A percentile compares a stretch with the other conserved stretches of the same genome.
phyloP scores from a whole-genome alignment of 2,113 vertebrate genomes.

The Coptodon bakossiorum region DNA sequence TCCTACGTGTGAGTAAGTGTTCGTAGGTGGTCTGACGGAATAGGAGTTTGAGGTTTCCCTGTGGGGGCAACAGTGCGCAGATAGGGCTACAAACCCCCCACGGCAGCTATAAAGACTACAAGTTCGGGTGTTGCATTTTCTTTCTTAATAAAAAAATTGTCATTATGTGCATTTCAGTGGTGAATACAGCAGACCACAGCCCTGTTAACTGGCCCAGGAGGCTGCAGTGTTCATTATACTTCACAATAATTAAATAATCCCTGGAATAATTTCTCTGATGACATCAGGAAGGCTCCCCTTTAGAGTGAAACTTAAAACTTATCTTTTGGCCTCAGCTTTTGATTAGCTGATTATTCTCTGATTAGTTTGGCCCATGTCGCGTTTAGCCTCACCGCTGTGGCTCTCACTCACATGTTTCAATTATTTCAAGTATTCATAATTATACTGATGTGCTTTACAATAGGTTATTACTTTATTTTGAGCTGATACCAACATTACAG shows the following conservation, averaged over 20 bases:
- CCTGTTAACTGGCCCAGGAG: neutral
- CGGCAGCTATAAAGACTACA: neutral
- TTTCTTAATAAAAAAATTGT: neutral
- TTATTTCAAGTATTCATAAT: neutral
- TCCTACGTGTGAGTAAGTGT: neutral
- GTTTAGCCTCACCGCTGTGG: neutral
- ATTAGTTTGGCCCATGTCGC: neutral
- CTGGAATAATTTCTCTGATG: neutral
- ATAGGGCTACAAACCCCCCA: neutral
- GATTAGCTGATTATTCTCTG: neutral
- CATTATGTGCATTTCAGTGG: neutral
- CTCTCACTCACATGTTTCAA: neutral
- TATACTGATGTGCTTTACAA: neutral
- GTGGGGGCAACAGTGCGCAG: neutral
- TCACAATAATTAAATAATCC: neutral
- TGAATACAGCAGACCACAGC: neutral
- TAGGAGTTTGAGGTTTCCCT: neutral
- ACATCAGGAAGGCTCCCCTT: neutral
- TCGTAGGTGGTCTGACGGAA: constrained; percentile 14
- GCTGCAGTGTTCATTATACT: neutral
- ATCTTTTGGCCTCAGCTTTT: neutral
- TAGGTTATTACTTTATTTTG: neutral
- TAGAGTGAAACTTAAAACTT: neutral
- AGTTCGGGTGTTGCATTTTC: neutral
- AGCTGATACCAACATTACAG: neutral